phyloP scores from a whole-genome alignment of 2,888 invertebrate species.

The Tetropium fuscum region DNA sequence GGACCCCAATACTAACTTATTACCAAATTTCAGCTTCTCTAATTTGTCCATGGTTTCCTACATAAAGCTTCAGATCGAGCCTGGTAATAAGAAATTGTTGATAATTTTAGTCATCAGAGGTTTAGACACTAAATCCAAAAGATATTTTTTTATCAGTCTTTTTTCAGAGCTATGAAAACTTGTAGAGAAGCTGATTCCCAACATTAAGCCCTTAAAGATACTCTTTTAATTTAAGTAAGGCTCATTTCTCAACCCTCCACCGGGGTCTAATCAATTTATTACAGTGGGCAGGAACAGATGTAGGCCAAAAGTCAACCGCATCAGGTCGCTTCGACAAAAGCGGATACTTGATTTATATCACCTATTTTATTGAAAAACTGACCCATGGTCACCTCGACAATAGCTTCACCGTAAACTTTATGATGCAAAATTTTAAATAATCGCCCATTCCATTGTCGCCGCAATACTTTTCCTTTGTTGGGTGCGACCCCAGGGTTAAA shows the following conservation, averaged over 20 bases:
- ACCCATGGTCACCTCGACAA: constrained; percentile 51
- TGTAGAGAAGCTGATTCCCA: constrained; percentile 1
- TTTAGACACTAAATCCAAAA: no score
- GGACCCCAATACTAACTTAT: no score
- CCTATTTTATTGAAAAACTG: constrained; percentile 59
- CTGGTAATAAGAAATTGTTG: no score
- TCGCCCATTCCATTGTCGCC: constrained; percentile 56
- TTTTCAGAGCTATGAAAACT: constrained; percentile 9
- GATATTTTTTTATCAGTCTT: no score
- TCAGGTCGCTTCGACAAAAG: constrained; percentile 50
- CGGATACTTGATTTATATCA: constrained; percentile 64
- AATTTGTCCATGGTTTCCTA: no score
- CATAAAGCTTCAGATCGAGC: no score
- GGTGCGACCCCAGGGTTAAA: constrained; percentile 62
- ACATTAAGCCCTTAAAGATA: neutral
- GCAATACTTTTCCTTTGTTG: constrained; percentile 55
- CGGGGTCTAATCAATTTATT: constrained; percentile 49
- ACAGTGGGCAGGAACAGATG: constrained; percentile 63
- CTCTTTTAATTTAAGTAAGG: constrained; percentile 21
- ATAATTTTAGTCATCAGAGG: no score
- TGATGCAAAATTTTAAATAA: constrained; percentile 61
- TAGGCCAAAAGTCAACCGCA: constrained; percentile 66
- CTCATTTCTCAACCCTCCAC: constrained; percentile 16
- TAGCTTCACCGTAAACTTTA: constrained; percentile 55
- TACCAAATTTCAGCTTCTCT: no score